phyloP scores from a whole-genome alignment of 2,797 vertebrate genomes.

The Platyrinchus mystaceus region DNA sequence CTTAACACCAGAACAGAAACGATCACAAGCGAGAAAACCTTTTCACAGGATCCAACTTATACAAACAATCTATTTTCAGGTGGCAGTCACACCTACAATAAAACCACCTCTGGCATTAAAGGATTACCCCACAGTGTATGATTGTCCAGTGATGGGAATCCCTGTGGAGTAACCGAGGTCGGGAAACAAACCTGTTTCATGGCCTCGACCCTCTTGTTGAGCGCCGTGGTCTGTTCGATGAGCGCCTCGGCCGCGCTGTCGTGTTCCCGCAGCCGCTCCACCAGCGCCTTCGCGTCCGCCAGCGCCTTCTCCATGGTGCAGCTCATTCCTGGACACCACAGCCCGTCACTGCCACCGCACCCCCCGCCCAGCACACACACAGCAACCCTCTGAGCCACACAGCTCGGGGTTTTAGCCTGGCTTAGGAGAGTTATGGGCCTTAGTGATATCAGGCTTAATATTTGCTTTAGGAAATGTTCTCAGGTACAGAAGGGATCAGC shows the following conservation, averaged over 20 bases:
- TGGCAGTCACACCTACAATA: background rate
- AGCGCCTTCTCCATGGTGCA: constrained; percentile 94
- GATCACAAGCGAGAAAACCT: background rate
- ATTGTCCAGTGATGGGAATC: accelerated
- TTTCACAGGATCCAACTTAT: background rate
- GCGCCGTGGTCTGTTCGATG: constrained; percentile 94
- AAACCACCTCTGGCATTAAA: background rate
- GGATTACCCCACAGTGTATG: background rate
- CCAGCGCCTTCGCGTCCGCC: constrained; percentile 92
- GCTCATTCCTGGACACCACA: constrained; percentile 83
- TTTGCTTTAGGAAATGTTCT: background rate
- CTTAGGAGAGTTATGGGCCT: background rate
- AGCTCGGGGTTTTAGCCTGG: background rate
- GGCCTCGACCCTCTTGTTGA: constrained; percentile 94
- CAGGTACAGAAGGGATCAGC: background rate
- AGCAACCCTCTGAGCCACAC: background rate
- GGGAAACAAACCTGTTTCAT: constrained; percentile 90
- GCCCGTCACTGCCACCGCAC: background rate
- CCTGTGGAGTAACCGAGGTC: too few species aligned
- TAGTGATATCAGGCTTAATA: background rate
- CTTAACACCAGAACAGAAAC: background rate
- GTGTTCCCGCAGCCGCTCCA: constrained; percentile 93
- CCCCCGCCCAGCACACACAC: background rate
- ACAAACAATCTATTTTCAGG: background rate
- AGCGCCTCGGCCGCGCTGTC: constrained; percentile 93